A percentile compares a stretch with the other conserved stretches of the same genome.
phyloP scores from a whole-genome alignment of 2,888 invertebrate genomes.

The Phaedon cochleariae region DNA sequence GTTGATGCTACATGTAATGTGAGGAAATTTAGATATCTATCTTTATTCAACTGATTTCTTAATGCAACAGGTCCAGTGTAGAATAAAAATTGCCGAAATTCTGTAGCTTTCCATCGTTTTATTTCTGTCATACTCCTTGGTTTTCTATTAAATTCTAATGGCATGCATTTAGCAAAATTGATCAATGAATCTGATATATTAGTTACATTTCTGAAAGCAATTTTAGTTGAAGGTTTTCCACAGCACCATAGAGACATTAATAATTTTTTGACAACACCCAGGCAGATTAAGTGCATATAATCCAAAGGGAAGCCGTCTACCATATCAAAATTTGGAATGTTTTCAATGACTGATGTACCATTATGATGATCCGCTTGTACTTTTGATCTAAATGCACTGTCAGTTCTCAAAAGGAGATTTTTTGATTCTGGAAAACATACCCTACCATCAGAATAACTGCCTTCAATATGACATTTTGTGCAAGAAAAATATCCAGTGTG shows the following conservation, averaged over 20 bases:
- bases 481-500: conserved; percentile 35
- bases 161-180: conserved; percentile 7
- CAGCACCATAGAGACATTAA: conserved; percentile 20
- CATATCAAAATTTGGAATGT: conserved; percentile 33
- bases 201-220: conserved; percentile 9
- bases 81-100: conserved; percentile 21
- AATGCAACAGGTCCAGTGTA: conserved; percentile 25
- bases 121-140: conserved; percentile 19
- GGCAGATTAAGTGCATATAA: conserved; percentile 36
- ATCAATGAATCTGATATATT: conserved; percentile 21
- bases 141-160: conserved; percentile 25
- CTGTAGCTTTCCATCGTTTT: conserved; percentile 27
- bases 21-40: conserved; percentile 23
- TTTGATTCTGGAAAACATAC: not conserved
- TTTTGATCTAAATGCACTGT: conserved; percentile 28
- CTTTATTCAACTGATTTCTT: conserved; percentile 12
- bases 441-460: conserved; percentile 14
- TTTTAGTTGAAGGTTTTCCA: conserved; percentile 21
- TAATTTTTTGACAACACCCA: conserved; percentile 23
- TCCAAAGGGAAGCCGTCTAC: conserved; percentile 36
- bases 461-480: conserved; percentile 33
- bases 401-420: conserved; percentile 9
- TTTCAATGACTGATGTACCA: conserved; percentile 26
- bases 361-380: conserved; percentile 34
- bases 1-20: conserved; percentile 22